Conservation (phyloP, 2,888 invertebrate species). For the Blera fallax region DNA sequence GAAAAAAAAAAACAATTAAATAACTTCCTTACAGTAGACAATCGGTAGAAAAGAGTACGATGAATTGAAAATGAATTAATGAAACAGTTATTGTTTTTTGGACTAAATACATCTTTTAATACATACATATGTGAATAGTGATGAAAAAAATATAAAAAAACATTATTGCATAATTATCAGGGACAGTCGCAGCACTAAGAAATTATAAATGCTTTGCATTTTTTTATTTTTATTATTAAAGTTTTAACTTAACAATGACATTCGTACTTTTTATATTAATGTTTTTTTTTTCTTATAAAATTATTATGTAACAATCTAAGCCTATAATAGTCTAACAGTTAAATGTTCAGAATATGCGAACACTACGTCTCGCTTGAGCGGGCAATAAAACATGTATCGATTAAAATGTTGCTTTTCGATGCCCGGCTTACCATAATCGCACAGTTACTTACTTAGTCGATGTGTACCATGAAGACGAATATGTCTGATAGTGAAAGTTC, state of each 20-base stretch:
- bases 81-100: neutral
- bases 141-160: neutral
- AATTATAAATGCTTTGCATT: neutral
- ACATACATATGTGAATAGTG: neutral
- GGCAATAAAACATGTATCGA: neutral
- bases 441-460: neutral
- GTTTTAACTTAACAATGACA: neutral
- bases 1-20: constrained; percentile 21
- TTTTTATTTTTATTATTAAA: neutral
- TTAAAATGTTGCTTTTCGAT: neutral
- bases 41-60: neutral
- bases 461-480: constrained; percentile 1
- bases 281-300: neutral
- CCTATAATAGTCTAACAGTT: constrained; percentile 20
- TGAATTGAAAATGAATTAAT: constrained; percentile 9
- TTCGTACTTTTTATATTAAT: neutral
- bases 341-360: constrained; percentile 3
- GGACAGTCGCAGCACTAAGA: constrained; percentile 7
- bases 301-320: constrained; percentile 30
- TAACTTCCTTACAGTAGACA: constrained; percentile 1
- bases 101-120: neutral
- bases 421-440: neutral
- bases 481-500: constrained; percentile 20
- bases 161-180: constrained; percentile 5
- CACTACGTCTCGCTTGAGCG: neutral